phyloP scores from a whole-genome alignment of 2,797 vertebrate species.

The Lepilemur ruficaudatus region DNA sequence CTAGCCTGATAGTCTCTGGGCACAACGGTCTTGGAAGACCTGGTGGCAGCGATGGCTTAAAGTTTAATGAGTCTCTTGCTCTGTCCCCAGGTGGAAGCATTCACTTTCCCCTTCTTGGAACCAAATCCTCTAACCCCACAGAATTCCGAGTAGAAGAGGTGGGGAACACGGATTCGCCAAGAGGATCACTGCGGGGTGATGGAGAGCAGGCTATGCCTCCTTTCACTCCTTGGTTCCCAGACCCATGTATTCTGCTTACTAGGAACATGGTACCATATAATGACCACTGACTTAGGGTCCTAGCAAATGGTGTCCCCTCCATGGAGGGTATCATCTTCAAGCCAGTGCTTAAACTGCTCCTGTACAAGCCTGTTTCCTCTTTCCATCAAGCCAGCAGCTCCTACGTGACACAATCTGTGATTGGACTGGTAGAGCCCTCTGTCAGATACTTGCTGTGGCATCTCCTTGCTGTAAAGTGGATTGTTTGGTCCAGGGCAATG shows the following conservation, averaged over 20 bases:
- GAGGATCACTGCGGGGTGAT: not conserved
- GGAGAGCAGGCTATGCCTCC: not conserved
- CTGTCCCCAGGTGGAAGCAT: not conserved
- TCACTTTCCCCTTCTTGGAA: not conserved
- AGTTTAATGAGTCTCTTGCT: not conserved
- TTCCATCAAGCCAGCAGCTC: not conserved
- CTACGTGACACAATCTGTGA: not conserved
- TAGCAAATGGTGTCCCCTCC: not conserved
- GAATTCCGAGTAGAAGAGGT: not conserved
- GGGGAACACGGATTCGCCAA: not conserved
- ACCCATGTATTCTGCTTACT: not conserved
- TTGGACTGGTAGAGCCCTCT: not conserved
- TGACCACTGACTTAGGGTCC: not conserved
- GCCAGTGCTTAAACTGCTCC: not conserved
- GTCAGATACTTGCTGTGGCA: not conserved
- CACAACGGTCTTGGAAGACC: not conserved
- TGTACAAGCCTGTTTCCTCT: not conserved
- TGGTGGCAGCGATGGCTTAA: not conserved
- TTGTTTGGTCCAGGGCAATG: not conserved
- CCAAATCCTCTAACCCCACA: not conserved
- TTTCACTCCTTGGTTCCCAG: not conserved
- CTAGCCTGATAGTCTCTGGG: not conserved
- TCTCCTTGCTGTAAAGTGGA: not conserved
- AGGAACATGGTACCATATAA: not conserved
- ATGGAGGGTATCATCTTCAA: not conserved